Evolutionary conservation across 2,113 vertebrate genomes (phyloP), one percentile per base, ranked within the genome.

Genomic region (Callopanchax toddi): DNA sequence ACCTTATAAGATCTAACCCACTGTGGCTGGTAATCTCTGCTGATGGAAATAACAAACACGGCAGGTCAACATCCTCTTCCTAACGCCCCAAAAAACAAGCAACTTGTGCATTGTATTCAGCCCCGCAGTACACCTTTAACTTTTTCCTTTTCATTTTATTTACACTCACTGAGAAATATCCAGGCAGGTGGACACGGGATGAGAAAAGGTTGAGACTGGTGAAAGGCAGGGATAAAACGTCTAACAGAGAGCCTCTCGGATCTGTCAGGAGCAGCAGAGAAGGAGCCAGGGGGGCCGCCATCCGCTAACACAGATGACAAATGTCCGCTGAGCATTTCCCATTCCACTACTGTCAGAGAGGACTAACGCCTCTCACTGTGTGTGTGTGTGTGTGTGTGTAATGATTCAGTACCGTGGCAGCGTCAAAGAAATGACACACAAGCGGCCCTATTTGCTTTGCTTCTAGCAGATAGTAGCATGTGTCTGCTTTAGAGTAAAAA

Each of bases 281-380:
- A 68, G 84, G 71, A 77, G 80, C 75, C 79, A 37, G 78, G 83
- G n/a, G 81, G 83, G 76, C 78, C 63, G 61, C 63, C 72, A 71
- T 74, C 66, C 63, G 23, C 82, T 62, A 65, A 78, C 81, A 77
- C 68, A 78, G 78, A 91, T 88, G 81, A 89, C 79, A 88, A 87
- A 86, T 82, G 78, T 82, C 78, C 83, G 60, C 73, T 29, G 76
- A 86, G 81, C 72, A 45, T 81, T 86, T 84, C 81, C 84, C 60
- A 78, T 87, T 85, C 73, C 79, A 44, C 78, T 61, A 54, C 80
- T 84, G 86, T 88, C 85, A 81, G 78, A 46, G 22, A 78, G 61
- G 75, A 87, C 73, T 76, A 76, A 73, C 77, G 34, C 73, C 65
- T 71, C 65, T 57, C 48, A 63, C 69, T 55, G 29, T 60, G 61